These are phyloP conservation scores for Sardina pilchardus DNA, from an alignment of 2,113 vertebrate species.

Conservation along the genomic window DNA sequence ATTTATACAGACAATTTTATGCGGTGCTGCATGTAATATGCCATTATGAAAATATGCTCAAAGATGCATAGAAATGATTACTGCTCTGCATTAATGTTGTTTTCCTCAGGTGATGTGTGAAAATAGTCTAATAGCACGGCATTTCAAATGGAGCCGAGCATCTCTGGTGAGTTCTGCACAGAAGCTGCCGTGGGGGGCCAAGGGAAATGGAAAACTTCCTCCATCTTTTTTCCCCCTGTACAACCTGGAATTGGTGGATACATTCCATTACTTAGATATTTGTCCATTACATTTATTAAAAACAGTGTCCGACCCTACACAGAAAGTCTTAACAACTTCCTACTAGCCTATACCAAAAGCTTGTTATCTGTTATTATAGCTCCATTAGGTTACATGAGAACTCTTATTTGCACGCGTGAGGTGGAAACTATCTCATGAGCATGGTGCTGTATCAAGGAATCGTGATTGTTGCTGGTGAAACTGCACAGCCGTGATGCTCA, in stretches of 20 bases:
- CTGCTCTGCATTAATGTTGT: neutral
- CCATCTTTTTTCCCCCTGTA: neutral
- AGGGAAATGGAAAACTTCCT: neutral
- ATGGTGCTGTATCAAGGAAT: neutral
- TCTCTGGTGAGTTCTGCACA: neutral
- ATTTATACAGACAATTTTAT: neutral
- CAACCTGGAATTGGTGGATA: neutral
- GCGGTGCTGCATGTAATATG: neutral
- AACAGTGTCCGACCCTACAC: neutral
- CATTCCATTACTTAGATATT: neutral
- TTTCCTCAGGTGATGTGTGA: neutral
- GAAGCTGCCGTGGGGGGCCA: neutral
- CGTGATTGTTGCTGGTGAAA: neutral
- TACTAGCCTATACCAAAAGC: neutral
- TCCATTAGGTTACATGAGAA: neutral
- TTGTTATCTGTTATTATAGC: too few species aligned
- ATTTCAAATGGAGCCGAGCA: neutral
- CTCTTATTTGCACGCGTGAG: neutral
- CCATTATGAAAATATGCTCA: neutral
- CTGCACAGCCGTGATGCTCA: neutral
- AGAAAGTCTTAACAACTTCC: neutral
- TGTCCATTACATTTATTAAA: neutral
- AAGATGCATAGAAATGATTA: neutral
- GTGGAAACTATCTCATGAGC: neutral
- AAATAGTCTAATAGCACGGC: neutral